Evolutionary conservation across 2,888 invertebrate species (phyloP), one percentile per base, ranked within the genome.

Genomic region (Junonia oenone): DNA sequence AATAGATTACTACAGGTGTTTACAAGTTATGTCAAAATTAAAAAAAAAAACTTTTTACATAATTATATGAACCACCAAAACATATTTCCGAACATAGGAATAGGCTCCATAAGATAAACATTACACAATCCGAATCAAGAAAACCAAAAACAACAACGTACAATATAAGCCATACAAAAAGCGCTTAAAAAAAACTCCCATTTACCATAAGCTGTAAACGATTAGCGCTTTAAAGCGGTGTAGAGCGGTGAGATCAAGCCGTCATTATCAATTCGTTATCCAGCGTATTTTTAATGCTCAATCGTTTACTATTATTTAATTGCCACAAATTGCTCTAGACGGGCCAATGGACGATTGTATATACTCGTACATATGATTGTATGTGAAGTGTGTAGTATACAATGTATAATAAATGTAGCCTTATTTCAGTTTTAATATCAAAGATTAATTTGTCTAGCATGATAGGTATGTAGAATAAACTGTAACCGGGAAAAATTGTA

Each of bases 181-280:
- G 11, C n/a, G 43, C 13, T 43, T n/a, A 17, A 33, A 17, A 51
- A 43, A 40, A 29, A 22, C n/a, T 17, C 29, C 15, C 27, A 46
- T 29, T 29, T 29, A 46, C 14, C 46, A 29, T 46, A 29, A 17
- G 15, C 27, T 29, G 11, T n/a, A 26, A 48, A 27, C 19, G 19
- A 33, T 35, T 35, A 22, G 35, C 35, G 22, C 29, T 35, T 47
- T 38, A 47, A 29, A 40, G 27, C 31, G 15, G 27, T 29, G 17
- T 15, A 43, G 52, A 55, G 56, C 81, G 78, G 84, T 61, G 63
- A 69, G 69, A 75, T 81, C 79, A 79, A 83, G 73, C 73, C 65
- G 59, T 74, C 67, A 86, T 88, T 87, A 88, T 65, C 81, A 67
- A 88, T 88, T 88, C 84, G 87, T 79, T 79, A 78, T 73, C 76